phyloP scores from a whole-genome alignment of 2,888 invertebrate species.

The Spilosoma lubricipeda region DNA sequence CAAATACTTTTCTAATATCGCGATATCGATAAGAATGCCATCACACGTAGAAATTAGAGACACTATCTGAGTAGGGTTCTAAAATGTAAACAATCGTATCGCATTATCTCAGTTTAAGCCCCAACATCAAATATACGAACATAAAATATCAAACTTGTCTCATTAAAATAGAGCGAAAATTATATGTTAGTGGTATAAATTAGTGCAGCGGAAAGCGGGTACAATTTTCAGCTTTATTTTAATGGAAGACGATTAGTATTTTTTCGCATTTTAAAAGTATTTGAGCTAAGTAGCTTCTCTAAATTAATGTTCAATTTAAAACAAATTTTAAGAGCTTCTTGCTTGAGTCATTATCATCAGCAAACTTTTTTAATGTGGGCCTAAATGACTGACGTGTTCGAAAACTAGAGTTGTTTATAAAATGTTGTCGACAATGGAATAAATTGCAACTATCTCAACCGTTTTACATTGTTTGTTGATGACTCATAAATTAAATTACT shows the following conservation, averaged over 20 bases:
- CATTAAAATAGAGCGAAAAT: background rate
- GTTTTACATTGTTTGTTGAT: background rate
- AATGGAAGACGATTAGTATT: background rate
- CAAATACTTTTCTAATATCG: background rate
- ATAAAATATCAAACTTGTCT: background rate
- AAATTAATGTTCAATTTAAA: background rate
- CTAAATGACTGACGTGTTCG: background rate
- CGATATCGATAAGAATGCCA: background rate
- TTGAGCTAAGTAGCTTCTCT: background rate
- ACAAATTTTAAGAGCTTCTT: background rate
- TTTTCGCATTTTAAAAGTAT: background rate
- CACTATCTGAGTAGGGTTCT: background rate
- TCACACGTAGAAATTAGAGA: background rate
- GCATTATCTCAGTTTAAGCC: background rate
- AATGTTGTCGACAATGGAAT: background rate
- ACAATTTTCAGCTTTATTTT: background rate
- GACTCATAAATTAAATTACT: background rate
- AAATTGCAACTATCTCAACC: background rate
- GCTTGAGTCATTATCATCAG: background rate
- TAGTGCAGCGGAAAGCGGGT: background rate
- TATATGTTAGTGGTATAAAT: background rate
- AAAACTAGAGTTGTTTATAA: background rate
- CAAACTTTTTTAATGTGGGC: background rate
- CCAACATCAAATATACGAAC: background rate
- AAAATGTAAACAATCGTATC: background rate